Evolutionary conservation across 1,140 invertebrate species (phyloP), one percentile per base, ranked within the genome.

Genomic region (Eupeodes corollae): DNA sequence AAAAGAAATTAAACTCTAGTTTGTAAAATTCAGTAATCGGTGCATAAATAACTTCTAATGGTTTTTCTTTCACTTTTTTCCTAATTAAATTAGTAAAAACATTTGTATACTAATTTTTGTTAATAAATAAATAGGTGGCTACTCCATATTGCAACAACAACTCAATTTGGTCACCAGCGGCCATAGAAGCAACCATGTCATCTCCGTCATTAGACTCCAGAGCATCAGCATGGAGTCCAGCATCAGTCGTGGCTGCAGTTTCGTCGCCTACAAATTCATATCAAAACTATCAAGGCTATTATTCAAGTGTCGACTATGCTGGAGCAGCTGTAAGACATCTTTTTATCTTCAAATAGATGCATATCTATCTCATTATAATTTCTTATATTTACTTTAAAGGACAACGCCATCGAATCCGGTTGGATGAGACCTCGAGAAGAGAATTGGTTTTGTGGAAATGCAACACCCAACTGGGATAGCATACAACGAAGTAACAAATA

Each of bases 391-490:
- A 5, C 21, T 8, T 26, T 26, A 6, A 30, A 44, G 13, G 42
- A 44, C 6, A 44, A 33, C 33, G 42, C 26, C 32, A 30, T 44
- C 12, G 42, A 44, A 34, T 15, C 13, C 5, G 14, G 21, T 14
- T 44, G 42, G 42, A 44, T 44, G 42, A 44, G 33, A 31, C 21
- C 21, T 8, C 42, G 42, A 14, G 42, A 44, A 16, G 42, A 44
- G 6, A 44, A 44, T 44, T 44, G 42, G 42, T 44, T 44, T 44
- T 44, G 33, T 26, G 21, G 21, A 26, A 26, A 26, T 15, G 16
- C 31, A 14, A 33, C 26, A 10, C 21, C 42, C 2, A 44, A 44
- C 14, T 44, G 42, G 42, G 42, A 44, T 26, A 26, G 21, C 8
- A 26, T 26, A 26, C 21, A 26, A 26, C 21, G 21, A 26, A 26